Percentiles rank a stretch among this genome's conserved stretches.
phyloP scores from a whole-genome alignment of 2,888 invertebrate species.

The Callimorpha dominula region DNA sequence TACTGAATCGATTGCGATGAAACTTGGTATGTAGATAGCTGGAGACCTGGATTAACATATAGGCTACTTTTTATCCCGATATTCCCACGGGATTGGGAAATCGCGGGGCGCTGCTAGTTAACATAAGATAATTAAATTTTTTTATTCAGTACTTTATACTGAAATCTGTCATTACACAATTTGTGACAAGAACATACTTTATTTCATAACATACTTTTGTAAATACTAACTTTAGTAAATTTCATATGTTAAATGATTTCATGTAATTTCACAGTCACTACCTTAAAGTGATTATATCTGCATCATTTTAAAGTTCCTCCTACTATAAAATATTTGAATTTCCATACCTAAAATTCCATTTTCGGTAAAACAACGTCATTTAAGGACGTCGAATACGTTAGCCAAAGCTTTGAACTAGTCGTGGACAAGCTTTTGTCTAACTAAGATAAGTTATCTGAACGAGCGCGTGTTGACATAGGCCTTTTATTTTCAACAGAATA shows the following conservation, averaged over 20 bases:
- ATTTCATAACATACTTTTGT: no score
- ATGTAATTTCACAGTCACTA: background rate
- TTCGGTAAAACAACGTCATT: background rate
- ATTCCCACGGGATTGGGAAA: no score
- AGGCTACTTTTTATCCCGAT: no score
- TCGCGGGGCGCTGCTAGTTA: no score
- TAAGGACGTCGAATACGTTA: background rate
- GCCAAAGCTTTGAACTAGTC: conserved; percentile 6
- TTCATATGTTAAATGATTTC: background rate
- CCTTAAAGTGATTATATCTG: background rate
- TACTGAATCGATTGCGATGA: no score
- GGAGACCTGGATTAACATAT: no score
- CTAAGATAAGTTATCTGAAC: conserved; percentile 11
- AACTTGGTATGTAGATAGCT: no score
- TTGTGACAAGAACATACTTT: no score
- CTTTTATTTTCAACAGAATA: background rate
- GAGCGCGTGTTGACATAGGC: conserved; percentile 6
- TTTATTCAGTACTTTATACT: no score
- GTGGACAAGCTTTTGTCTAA: conserved; percentile 7
- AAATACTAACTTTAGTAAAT: no score
- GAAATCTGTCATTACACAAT: no score
- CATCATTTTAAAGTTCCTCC: background rate
- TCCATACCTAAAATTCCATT: background rate
- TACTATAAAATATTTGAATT: background rate
- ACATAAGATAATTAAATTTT: no score